Base-by-base conservation (phyloP, 1,140 invertebrate species). In the Polypedilum pembai region DNA sequence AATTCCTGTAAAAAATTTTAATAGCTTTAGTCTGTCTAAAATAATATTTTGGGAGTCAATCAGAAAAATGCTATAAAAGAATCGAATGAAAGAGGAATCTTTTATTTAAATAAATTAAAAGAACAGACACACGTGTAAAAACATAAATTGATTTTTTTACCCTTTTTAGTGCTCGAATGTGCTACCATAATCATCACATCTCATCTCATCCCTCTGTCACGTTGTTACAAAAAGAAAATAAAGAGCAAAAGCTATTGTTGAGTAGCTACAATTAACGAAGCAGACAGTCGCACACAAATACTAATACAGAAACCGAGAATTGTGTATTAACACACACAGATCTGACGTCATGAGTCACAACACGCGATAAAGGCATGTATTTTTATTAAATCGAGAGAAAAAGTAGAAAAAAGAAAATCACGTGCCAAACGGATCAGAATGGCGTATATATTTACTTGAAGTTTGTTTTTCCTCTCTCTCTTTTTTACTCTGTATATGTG, bases 331-430 rank as follows among this genome's bases (percentile, higher is more conserved):
- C 45, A 56, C 15, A 56, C 24, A 33, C 5, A 33, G 24, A 33
- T 56, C 8, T 56, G 45, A 56, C 45, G 45, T 56, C 45, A 56
- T 56, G 12, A 56, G n/a, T 56, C 45, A 56, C 45, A 56, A 56
- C 45, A 56, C 45, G 45, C 45, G 45, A 56, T 56, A 56, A 56
- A 56, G 45, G 45, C 45, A 56, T 56, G 45, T 56, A 56, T 56
- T 56, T 56, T 56, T 56, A 56, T n/a, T 2, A 45, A 56, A 15
- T 12, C 45, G n/a, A 56, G 45, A 56, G 45, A 56, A n/a, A 56
- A 56, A 12, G 12, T 12, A 56, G 15, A 45, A 8, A 45, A 45
- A 45, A 45, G 15, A 45, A 45, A 56, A 56, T 56, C 45, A 56
- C 45, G 45, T 56, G 45, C 45, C 45, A 56, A 15, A 15, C 45